Percentiles rank a stretch among this genome's conserved stretches.
Evolutionary conservation across 2,888 invertebrate species (phyloP).

Genomic region (Melieria omissa): DNA sequence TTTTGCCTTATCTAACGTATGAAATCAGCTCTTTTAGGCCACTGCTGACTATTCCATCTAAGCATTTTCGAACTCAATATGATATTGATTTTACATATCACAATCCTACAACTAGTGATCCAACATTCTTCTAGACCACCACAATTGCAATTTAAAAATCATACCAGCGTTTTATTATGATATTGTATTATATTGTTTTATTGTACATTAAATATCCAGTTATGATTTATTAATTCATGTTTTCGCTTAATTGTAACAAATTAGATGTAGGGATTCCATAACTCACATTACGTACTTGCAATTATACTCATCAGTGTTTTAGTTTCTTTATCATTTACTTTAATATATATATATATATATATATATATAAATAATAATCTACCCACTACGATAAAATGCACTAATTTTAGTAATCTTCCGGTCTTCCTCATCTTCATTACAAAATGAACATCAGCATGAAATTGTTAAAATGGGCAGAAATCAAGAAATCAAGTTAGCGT

Average conservation of each 20-base stretch:
- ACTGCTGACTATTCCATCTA: too few species aligned
- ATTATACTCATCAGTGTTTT: conserved; percentile 1
- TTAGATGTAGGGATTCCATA: conserved; percentile 11
- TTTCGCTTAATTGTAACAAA: conserved; percentile 33
- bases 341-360: not conserved
- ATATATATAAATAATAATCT: conserved; percentile 18
- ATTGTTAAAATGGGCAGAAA: too few species aligned
- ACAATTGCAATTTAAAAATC: not conserved
- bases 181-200: too few species aligned
- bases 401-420: conserved; percentile 11
- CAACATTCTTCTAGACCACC: not conserved
- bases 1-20: too few species aligned
- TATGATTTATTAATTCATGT: conserved; percentile 36
- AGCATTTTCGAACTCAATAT: too few species aligned
- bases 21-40: too few species aligned
- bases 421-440: too few species aligned
- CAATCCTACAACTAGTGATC: too few species aligned
- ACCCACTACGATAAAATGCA: conserved; percentile 19
- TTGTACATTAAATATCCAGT: conserved; percentile 35
- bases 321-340: not conserved
- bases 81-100: too few species aligned
- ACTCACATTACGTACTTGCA: conserved; percentile 12
- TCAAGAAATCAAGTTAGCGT: too few species aligned
- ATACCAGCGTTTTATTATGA: not conserved
- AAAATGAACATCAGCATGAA: too few species aligned